These are phyloP conservation scores for Dromaius novaehollandiae DNA, from an alignment of 2,113 vertebrate genomes.

Conservation along the genomic window DNA sequence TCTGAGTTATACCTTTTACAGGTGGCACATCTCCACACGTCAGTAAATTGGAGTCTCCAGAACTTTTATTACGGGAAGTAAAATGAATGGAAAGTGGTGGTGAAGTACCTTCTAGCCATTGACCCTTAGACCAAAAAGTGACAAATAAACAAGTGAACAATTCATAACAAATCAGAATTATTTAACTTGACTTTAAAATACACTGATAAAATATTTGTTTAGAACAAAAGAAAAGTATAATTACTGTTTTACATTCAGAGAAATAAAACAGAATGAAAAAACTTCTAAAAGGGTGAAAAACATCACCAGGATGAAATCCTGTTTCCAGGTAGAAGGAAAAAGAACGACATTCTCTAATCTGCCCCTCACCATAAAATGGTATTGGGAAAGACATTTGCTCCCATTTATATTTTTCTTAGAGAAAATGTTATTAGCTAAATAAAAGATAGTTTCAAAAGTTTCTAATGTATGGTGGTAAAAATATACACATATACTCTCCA, in stretches of 20 bases:
- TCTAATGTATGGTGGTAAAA: not conserved
- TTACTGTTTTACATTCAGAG: not conserved
- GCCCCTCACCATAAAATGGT: not conserved
- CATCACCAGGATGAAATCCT: not conserved
- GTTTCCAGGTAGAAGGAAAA: not conserved
- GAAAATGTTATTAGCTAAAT: not conserved
- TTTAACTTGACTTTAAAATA: not conserved
- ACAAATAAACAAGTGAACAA: not conserved
- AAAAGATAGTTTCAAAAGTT: not conserved
- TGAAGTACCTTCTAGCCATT: conserved; percentile 52
- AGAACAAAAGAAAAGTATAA: not conserved
- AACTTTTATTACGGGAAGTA: conserved; percentile 53
- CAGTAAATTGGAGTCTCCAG: conserved; percentile 20
- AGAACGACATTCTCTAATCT: not conserved
- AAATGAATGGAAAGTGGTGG: conserved; percentile 46
- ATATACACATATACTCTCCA: not conserved
- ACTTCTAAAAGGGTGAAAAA: not conserved
- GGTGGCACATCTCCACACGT: conserved; percentile 46
- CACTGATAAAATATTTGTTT: not conserved
- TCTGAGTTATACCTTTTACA: conserved; percentile 70
- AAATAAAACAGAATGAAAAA: not conserved
- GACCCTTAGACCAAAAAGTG: conserved; percentile 64
- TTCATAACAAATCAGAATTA: not conserved
- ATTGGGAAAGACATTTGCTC: not conserved
- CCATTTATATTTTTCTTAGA: not conserved